Evolutionary conservation across 1,140 invertebrate genomes (phyloP), one percentile per base, ranked within the genome.

Genomic region (Saxidomus purpurata): DNA sequence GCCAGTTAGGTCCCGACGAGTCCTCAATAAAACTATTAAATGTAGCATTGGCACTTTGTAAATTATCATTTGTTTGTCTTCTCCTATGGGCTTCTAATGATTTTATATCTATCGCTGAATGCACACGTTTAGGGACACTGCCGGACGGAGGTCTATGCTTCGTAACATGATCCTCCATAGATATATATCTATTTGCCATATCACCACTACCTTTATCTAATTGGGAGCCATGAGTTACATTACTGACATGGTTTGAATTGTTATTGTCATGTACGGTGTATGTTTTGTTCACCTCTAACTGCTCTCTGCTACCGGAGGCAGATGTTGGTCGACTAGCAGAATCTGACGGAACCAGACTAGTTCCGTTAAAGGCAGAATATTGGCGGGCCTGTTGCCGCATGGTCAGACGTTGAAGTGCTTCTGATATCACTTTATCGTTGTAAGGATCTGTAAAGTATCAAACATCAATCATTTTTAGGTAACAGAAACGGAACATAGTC

Each of bases 341-440:
- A 4, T 92, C 90, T 47, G 76, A 36, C 6, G 89, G 83, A 22
- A 84, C 89, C 15, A 95, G 90, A 86, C 89, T 93, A 25, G 94
- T 93, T 22, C 92, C 90, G 63, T 94, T 95, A 55, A 91, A 76
- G 9, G 94, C 93, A n/a, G 94, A 93, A 80, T 95, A 95, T 84
- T 95, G 94, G 0, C 95, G 90, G 4, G 94, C 91, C 77, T 95
- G 94, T 63, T 95, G 95, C n/a, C 93, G 79, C 47, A 93, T 38
- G 11, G 93, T 91, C 40, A 95, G 82, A 28, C 93, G 90, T 83
- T 94, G 94, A 40, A 95, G 90, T 11, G 95, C 95, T 31, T 94
- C 94, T 19, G 95, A 92, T 22, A 95, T 94, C 1, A 93, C 93
- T 38, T 95, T 92, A 36, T 94, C 94, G 91, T 94, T 93, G 90